Percentiles rank a stretch among this genome's conserved stretches.
Conservation (phyloP, 2,113 vertebrate species). For the Rhea pennata region DNA sequence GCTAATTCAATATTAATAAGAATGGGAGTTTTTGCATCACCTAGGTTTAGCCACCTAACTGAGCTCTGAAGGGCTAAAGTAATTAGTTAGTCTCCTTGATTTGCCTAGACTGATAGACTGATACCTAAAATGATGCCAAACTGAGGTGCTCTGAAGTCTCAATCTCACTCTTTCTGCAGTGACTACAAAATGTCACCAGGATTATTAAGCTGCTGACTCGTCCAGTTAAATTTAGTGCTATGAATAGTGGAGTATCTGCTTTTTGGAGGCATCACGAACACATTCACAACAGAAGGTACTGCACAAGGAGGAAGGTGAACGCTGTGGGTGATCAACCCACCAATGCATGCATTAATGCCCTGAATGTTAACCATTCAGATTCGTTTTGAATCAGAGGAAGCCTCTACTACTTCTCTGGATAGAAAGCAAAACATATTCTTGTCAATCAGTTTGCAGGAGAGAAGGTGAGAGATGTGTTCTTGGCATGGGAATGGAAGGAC, state of each 20-base stretch:
- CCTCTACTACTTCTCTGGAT: not conserved
- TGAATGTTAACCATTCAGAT: not conserved
- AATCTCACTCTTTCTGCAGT: not conserved
- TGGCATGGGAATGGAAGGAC: not conserved
- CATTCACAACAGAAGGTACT: not conserved
- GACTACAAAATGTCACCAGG: not conserved
- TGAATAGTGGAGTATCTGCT: not conserved
- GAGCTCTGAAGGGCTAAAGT: not conserved
- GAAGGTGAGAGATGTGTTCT: not conserved
- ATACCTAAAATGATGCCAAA: not conserved
- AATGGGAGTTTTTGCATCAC: not conserved
- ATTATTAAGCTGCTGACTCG: not conserved
- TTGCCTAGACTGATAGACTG: not conserved
- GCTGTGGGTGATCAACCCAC: not conserved
- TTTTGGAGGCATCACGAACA: not conserved
- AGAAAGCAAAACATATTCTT: not conserved
- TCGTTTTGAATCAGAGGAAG: not conserved
- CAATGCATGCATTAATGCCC: not conserved
- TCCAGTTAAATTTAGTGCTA: not conserved
- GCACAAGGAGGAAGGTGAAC: not conserved
- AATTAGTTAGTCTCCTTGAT: not conserved
- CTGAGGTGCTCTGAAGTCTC: not conserved
- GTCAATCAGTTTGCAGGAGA: not conserved
- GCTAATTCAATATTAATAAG: not conserved
- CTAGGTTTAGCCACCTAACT: not conserved